A percentile compares a stretch with the other conserved stretches of the same genome.
Evolutionary conservation across 2,113 vertebrate species (phyloP).

Genomic region (Rissa tridactyla): DNA sequence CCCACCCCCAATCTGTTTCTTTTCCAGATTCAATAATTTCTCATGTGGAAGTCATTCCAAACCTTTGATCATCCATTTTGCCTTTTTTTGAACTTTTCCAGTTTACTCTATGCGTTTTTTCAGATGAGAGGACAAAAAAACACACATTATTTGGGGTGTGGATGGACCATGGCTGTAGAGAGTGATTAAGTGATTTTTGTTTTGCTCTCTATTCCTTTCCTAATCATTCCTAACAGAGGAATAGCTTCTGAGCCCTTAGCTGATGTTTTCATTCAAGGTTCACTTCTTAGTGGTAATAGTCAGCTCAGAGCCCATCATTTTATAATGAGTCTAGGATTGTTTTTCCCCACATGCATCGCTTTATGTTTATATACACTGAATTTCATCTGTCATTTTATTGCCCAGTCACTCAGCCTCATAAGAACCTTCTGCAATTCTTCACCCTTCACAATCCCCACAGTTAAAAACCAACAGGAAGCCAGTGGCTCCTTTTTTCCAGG

Average conservation of each 20-base stretch:
- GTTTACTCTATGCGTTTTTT: neutral
- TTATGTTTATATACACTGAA: conserved; percentile 36
- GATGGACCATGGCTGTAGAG: neutral
- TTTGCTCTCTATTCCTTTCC: neutral
- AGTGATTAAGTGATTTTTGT: neutral
- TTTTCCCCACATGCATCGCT: neutral
- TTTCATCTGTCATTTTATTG: conserved; percentile 59
- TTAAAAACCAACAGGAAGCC: conserved; percentile 49
- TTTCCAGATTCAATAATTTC: neutral
- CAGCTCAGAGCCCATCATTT: neutral
- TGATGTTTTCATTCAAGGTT: conserved; percentile 34
- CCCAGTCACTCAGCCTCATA: conserved; percentile 42
- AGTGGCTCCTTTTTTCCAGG: neutral
- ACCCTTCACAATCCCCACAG: conserved; percentile 35
- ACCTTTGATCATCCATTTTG: neutral
- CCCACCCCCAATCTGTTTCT: neutral
- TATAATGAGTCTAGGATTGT: neutral
- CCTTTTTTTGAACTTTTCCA: neutral
- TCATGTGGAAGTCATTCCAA: neutral
- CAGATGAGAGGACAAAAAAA: neutral
- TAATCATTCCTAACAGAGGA: neutral
- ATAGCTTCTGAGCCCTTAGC: neutral
- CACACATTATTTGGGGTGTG: neutral
- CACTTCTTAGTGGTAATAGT: neutral
- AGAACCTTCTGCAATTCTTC: conserved; percentile 57